These are phyloP conservation scores for Isurus oxyrinchus DNA, from an alignment of 2,113 vertebrate species.

Conservation along the genomic window DNA sequence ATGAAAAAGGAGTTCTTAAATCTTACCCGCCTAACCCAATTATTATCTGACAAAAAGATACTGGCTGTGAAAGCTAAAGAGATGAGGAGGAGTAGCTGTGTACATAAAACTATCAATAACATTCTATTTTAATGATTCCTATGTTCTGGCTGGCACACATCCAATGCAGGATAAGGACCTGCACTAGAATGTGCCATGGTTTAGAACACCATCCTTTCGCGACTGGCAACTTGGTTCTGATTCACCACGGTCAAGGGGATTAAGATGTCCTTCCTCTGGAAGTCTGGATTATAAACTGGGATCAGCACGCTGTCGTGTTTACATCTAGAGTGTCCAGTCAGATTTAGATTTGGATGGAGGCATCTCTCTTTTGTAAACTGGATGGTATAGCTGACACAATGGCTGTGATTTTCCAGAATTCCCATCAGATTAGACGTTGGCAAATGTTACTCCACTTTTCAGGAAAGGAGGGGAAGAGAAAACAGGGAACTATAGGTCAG, in stretches of 20 bases:
- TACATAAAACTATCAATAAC: conserved; percentile 10
- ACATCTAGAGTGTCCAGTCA: neutral
- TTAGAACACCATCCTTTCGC: neutral
- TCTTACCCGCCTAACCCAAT: neutral
- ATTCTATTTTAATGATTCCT: neutral
- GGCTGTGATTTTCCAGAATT: no score
- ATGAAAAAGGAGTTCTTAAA: neutral
- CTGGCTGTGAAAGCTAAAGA: neutral
- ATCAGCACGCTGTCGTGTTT: neutral
- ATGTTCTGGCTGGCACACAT: neutral
- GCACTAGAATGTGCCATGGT: neutral
- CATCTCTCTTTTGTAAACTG: neutral
- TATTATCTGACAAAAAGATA: neutral
- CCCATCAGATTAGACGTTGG: no score
- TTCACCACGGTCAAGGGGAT: neutral
- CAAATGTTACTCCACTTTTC: no score
- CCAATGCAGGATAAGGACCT: neutral
- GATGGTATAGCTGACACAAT: no score
- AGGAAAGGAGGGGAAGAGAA: no score
- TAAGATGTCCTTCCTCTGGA: neutral
- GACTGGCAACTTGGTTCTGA: neutral
- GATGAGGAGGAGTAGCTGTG: neutral
- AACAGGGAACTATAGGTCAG: no score
- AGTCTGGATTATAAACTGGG: neutral
- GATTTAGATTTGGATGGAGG: neutral